Base-by-base conservation (phyloP, 2,888 invertebrate species). In the Papilio elwesi region DNA sequence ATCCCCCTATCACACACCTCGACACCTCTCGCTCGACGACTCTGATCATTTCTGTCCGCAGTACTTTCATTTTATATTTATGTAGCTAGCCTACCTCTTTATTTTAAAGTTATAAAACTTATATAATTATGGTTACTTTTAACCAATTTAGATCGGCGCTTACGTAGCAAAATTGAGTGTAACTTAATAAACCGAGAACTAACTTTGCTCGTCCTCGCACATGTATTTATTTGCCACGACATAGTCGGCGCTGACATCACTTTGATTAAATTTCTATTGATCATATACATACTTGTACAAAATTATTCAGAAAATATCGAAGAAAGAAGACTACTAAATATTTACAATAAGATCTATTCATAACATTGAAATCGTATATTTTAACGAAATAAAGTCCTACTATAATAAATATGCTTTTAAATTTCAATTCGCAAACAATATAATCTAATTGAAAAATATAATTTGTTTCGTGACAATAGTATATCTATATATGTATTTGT, bases 131-230 rank as follows among this genome's bases (percentile, higher is more conserved):
- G 36, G 68, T 69, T 73, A 73, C 68, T 69, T 69, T 73, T 73
- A 73, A 69, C 65, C 51, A 68, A 73, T 57, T 73, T 65, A 73
- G 48, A 64, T 57, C 68, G 65, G 48, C 69, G 70, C 66, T 66
- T 73, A 73, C 66, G 73, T 62, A 65, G 69, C 69, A 66, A 70
- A 73, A 70, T 73, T 73, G 73, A 59, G 59, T 70, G 73, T 73
- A 73, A 73, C 73, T 73, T 73, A 73, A 73, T 73, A 73, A 73
- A 62, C 52, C 4, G 53, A 70, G 73, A 51, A 73, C 73, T 65
- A 73, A 73, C 73, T 73, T 70, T 67, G 70, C 65, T 66, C 62
- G 65, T 66, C 73, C 66, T 62, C 59, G 66, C 49, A 73, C 52
- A 70, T 73, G 53, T 66, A 73, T 66, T 70, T 73, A 73, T 73